A percentile compares a stretch with the other conserved stretches of the same genome.
Evolutionary conservation across 2,113 vertebrate species (phyloP).

Genomic region (Hypocryptadius cinnamomeus): DNA sequence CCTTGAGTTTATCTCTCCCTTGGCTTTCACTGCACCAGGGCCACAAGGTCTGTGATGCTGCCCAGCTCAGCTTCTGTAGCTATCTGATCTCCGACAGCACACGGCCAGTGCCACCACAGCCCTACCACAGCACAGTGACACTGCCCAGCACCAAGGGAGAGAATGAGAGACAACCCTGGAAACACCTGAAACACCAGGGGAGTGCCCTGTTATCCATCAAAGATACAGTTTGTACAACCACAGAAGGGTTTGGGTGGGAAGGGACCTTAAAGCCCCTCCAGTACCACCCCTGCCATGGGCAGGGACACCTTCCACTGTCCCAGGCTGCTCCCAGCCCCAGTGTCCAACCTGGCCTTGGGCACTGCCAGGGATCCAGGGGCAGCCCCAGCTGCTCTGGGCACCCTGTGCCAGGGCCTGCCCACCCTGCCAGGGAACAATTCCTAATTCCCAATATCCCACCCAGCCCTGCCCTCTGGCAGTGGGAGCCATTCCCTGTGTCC

Average conservation of each 20-base stretch:
- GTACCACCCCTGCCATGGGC: neutral
- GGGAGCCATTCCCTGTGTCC: neutral
- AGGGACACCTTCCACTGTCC: neutral
- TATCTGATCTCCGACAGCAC: neutral
- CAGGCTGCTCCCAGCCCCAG: neutral
- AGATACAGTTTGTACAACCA: neutral
- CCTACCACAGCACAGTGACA: neutral
- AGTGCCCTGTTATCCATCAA: neutral
- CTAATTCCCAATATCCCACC: neutral
- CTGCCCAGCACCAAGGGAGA: rapidly evolving
- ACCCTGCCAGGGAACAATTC: neutral
- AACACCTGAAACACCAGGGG: neutral
- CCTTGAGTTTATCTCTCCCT: neutral
- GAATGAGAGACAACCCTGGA: neutral
- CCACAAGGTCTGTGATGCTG: neutral
- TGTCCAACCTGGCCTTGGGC: neutral
- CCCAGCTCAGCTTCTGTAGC: neutral
- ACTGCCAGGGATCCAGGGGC: neutral
- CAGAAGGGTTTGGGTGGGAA: neutral
- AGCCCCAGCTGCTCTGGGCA: neutral
- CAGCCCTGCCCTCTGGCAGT: neutral
- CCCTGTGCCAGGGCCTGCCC: neutral
- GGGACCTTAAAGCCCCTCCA: rapidly evolving
- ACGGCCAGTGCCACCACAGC: rapidly evolving
- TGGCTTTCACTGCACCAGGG: neutral